Conservation (phyloP, 2,113 vertebrate genomes). For the Heterotis niloticus region DNA sequence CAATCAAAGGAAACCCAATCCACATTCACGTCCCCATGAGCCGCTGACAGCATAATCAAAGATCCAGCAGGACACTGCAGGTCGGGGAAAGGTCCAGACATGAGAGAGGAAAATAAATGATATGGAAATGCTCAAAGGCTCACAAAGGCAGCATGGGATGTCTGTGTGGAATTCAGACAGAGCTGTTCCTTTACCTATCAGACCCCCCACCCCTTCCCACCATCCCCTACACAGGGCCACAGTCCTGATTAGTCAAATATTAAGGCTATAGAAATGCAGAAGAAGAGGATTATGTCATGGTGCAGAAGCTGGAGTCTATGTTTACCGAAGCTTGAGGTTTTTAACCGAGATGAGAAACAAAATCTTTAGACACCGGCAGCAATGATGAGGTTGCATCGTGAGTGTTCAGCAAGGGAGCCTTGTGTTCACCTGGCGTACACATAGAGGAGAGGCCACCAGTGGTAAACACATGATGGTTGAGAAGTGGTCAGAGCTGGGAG, state of each 20-base stretch:
- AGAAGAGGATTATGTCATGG: conserved; percentile 20
- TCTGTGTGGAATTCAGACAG: conserved; percentile 45
- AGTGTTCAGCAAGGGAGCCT: too few species aligned
- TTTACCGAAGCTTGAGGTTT: background rate
- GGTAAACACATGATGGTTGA: too few species aligned
- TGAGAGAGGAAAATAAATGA: conserved; percentile 53
- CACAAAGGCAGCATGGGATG: conserved; percentile 39
- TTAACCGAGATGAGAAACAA: too few species aligned
- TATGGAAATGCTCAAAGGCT: conserved; percentile 56
- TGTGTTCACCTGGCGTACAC: too few species aligned
- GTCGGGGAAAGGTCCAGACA: conserved; percentile 49
- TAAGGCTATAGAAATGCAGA: background rate
- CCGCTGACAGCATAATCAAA: conserved; percentile 51
- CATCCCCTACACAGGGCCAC: background rate
- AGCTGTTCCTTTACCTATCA: conserved; percentile 29
- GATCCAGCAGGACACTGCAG: conserved; percentile 46
- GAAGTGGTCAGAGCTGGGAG: too few species aligned
- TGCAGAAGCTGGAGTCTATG: background rate
- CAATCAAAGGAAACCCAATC: conserved; percentile 54
- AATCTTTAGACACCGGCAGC: too few species aligned
- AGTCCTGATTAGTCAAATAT: too few species aligned
- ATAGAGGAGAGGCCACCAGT: too few species aligned
- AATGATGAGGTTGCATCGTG: too few species aligned
- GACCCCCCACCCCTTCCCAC: background rate
- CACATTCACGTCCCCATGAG: conserved; percentile 51